Percentiles rank a stretch among this genome's conserved stretches.
phyloP scores from a whole-genome alignment of 2,113 vertebrate species.

The Trinectes maculatus region DNA sequence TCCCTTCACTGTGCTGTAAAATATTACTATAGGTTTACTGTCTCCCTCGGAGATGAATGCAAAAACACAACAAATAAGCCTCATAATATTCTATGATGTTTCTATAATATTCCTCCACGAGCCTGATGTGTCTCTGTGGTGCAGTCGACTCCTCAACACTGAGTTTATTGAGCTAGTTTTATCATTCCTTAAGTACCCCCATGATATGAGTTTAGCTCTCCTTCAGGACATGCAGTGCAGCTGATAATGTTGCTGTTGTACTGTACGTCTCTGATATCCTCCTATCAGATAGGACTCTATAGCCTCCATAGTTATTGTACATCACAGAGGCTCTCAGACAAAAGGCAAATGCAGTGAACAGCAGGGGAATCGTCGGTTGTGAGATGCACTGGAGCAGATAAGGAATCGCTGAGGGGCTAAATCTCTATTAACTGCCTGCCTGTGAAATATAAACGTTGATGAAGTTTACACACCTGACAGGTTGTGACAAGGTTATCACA shows the following conservation, averaged over 20 bases:
- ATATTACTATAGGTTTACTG: neutral
- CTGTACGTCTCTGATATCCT: constrained; percentile 29
- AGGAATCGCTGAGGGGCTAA: constrained; percentile 31
- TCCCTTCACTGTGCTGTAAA: neutral
- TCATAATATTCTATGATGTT: constrained; percentile 6
- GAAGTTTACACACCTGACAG: constrained; percentile 55
- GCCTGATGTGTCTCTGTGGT: constrained; percentile 31
- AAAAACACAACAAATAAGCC: constrained; percentile 18
- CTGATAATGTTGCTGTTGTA: constrained; percentile 29
- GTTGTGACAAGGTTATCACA: constrained; percentile 61
- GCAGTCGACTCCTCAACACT: constrained; percentile 1
- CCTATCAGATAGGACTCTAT: constrained; percentile 32
- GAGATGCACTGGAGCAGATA: constrained; percentile 40
- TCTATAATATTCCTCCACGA: constrained; percentile 20
- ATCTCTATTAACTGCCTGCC: constrained; percentile 45
- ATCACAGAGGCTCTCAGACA: constrained; percentile 28
- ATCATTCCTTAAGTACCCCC: constrained; percentile 25
- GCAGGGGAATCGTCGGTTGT: constrained; percentile 27
- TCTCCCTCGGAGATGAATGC: neutral
- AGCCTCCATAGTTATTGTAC: constrained; percentile 39
- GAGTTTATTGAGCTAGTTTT: constrained; percentile 34
- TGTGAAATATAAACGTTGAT: constrained; percentile 40
- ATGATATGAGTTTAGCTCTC: constrained; percentile 22
- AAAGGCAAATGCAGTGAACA: constrained; percentile 33
- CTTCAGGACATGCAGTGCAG: constrained; percentile 18